Base-by-base conservation (phyloP, 2,797 vertebrate genomes). In the Alcedo atthis region DNA sequence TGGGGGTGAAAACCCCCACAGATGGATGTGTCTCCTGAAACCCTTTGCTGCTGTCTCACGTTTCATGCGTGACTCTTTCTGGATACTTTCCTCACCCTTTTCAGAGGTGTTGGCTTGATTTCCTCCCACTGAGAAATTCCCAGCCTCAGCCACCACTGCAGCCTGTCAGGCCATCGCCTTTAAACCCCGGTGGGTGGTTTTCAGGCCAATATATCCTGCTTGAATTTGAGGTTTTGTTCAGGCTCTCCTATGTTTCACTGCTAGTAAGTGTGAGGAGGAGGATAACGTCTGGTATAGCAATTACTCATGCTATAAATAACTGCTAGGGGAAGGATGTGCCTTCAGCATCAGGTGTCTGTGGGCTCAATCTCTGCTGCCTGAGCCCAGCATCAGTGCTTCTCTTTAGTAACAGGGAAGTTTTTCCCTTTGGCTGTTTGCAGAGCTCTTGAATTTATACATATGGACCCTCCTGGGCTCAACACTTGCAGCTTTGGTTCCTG, bases 21-120 rank as follows among this genome's bases (percentile, higher is more conserved):
- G 33, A 66, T 19, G 25, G 51, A 58, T 43, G 12, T 3, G 13
- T 64, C 57, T 61, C 40, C 54, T 58, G 32, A 46, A 85, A 82
- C 61, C 8, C 51, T 76, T 48, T 63, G 30, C 73, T 82, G 18
- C 21, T 32, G 28, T 40, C 49, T 90, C 4, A 0, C 0, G 0
- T 94, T 75, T 71, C 6, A 1, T 1, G 1, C 6, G 0, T 3
- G 15, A 7, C 0, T 67, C 13, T 90, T 62, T 46, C 49, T 67
- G 76, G n/a, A 57, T 42, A 6, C 35, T 51, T 57, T 33, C 14
- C 37, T 54, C 54, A 8, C 15, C 35, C 46, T 87, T 55, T 81
- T 54, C 46, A 66, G 66, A 73, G 28, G 18, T 48, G 14, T 21
- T 78, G 19, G 9, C 17, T 66, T 76, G 4, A 71, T 78, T 86